Conservation (phyloP, 2,113 vertebrate genomes). For the Sarotherodon lohbergeri region DNA sequence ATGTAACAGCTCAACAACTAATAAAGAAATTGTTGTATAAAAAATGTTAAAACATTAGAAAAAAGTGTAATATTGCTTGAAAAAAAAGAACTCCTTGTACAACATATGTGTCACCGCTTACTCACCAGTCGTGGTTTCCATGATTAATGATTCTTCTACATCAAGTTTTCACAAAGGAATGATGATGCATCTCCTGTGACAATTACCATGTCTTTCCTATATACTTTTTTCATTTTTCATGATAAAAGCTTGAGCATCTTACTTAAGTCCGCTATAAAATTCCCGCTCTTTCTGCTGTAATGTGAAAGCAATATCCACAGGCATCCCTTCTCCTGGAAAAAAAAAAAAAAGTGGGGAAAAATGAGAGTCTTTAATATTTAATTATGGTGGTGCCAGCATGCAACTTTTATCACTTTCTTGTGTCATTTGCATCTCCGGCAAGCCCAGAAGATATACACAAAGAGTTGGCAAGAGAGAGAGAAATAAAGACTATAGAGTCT, state of each 20-base stretch:
- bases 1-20: constrained; percentile 43
- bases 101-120: not conserved
- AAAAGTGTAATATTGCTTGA: not conserved
- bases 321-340: constrained; percentile 49
- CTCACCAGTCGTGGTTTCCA: not conserved
- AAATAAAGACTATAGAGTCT: not conserved
- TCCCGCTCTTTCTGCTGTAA: constrained; percentile 49
- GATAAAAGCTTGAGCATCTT: constrained; percentile 57
- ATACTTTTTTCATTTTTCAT: constrained; percentile 24
- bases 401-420: constrained; percentile 75
- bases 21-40: not conserved
- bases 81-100: not conserved
- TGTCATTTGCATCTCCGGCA: constrained; percentile 71
- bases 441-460: constrained; percentile 63
- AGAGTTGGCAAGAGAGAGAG: constrained; percentile 10
- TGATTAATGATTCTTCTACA: not conserved
- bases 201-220: constrained; percentile 12
- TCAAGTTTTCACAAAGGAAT: not conserved
- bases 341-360: constrained; percentile 23
- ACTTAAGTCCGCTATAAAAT: constrained; percentile 55
- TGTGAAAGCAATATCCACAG: constrained; percentile 74
- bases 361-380: constrained; percentile 73
- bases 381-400: constrained; percentile 74
- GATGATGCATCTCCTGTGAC: not conserved
- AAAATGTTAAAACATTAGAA: not conserved